Conservation (phyloP, 2,797 vertebrate genomes). For the Malacoctenus gilli region DNA sequence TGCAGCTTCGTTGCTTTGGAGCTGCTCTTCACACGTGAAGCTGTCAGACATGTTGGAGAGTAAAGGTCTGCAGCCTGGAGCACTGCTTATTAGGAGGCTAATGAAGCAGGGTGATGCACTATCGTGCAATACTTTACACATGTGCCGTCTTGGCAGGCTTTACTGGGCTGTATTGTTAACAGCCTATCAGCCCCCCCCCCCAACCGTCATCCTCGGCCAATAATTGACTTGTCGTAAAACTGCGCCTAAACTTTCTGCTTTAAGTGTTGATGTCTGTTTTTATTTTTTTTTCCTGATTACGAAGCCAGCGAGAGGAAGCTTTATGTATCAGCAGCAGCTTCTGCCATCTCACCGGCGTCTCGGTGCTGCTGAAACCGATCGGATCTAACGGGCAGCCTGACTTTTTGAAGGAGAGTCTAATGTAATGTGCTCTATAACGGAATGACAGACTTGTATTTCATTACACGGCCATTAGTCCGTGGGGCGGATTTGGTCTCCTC, state of each 20-base stretch:
- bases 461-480: conserved; percentile 48
- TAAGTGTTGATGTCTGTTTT: conserved; percentile 12
- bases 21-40: neutral
- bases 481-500: conserved; percentile 23
- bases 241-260: conserved; percentile 44
- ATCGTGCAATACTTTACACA: conserved; percentile 28
- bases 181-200: conserved; percentile 11
- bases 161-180: conserved; percentile 55
- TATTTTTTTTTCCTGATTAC: conserved; percentile 6
- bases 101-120: conserved; percentile 43
- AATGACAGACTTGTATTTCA: conserved; percentile 56
- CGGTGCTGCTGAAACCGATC: conserved; percentile 44
- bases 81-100: conserved; percentile 29
- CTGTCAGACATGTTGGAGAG: conserved; percentile 3
- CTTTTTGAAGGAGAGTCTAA: conserved; percentile 48
- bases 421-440: conserved; percentile 37
- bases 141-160: conserved; percentile 37
- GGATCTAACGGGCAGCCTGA: conserved; percentile 60
- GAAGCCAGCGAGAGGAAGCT: conserved; percentile 9
- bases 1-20: neutral
- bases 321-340: conserved; percentile 14
- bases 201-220: conserved; percentile 16
- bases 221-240: conserved; percentile 59
- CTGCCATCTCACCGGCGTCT: conserved; percentile 29
- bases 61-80: conserved; percentile 12